phyloP scores from a whole-genome alignment of 2,888 invertebrate genomes.

The Drosophila histrio region DNA sequence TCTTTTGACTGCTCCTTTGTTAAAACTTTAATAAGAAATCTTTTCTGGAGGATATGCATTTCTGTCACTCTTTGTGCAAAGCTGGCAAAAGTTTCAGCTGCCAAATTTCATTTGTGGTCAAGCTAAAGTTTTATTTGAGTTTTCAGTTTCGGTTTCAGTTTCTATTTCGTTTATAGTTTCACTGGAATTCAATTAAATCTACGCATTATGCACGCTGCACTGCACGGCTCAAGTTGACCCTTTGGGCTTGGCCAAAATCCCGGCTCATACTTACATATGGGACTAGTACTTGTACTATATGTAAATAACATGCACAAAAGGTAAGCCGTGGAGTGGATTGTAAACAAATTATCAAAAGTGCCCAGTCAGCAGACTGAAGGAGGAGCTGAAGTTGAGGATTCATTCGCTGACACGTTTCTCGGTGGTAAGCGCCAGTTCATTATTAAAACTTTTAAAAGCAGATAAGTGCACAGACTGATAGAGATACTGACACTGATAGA shows the following conservation, averaged over 20 bases:
- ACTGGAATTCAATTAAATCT: slow-evolving; percentile 66
- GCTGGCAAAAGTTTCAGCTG: slow-evolving; percentile 36
- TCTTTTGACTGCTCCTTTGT: slow-evolving; percentile 41
- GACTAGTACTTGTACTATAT: neutral
- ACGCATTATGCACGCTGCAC: slow-evolving; percentile 54
- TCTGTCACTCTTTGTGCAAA: slow-evolving; percentile 4
- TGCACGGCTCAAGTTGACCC: slow-evolving; percentile 27
- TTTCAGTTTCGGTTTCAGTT: slow-evolving; percentile 51
- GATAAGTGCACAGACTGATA: slow-evolving; percentile 79
- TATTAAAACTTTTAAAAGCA: slow-evolving; percentile 79
- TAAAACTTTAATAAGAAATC: slow-evolving; percentile 48
- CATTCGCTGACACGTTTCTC: slow-evolving; percentile 59
- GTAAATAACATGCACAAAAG: slow-evolving; percentile 49
- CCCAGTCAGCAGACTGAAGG: slow-evolving; percentile 52
- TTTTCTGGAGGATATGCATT: slow-evolving; percentile 37
- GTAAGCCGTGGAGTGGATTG: slow-evolving; percentile 49
- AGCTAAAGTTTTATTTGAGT: slow-evolving; percentile 63
- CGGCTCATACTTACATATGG: neutral
- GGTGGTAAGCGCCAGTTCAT: slow-evolving; percentile 75
- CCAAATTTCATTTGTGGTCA: slow-evolving; percentile 63
- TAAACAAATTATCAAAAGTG: slow-evolving; percentile 81
- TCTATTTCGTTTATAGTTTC: slow-evolving; percentile 39
- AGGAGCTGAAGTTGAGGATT: slow-evolving; percentile 5
- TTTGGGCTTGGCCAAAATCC: neutral
- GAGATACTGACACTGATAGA: slow-evolving; percentile 76